Evolutionary conservation across 2,888 invertebrate species (phyloP).

Genomic region (Tetheella fluctuosa): DNA sequence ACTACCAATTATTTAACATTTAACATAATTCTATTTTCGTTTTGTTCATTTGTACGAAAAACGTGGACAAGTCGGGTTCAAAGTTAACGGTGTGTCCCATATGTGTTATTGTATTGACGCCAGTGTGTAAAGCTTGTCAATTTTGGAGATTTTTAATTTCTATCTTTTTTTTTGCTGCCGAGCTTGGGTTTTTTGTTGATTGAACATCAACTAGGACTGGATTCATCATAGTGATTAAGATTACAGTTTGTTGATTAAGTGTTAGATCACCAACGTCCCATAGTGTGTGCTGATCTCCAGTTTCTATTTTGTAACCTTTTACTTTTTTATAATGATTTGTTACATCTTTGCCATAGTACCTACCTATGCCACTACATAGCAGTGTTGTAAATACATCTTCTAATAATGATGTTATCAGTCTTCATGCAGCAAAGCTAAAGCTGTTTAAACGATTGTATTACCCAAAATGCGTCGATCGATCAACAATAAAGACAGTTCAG

Average conservation of each 20-base stretch:
- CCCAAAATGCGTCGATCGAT: constrained; percentile 34
- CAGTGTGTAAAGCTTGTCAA: constrained; percentile 61
- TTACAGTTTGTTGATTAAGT: constrained; percentile 79
- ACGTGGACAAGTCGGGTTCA: constrained; percentile 57
- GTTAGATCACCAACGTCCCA: constrained; percentile 68
- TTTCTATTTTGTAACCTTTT: constrained; percentile 45
- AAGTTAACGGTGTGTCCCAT: constrained; percentile 40
- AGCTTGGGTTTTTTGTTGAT: constrained; percentile 47
- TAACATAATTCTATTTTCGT: constrained; percentile 31
- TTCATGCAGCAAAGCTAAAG: neutral
- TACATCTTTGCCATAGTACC: constrained; percentile 15
- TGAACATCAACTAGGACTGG: constrained; percentile 41
- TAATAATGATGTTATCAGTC: constrained; percentile 31
- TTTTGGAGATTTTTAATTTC: constrained; percentile 58
- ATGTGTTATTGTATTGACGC: constrained; percentile 33
- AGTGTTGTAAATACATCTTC: constrained; percentile 39
- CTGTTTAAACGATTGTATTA: constrained; percentile 15
- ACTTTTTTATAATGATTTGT: constrained; percentile 25
- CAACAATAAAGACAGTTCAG: constrained; percentile 22
- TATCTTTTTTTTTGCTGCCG: constrained; percentile 42
- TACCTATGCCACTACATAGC: constrained; percentile 22
- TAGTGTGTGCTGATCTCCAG: constrained; percentile 44
- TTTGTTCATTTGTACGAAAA: constrained; percentile 38
- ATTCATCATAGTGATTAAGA: constrained; percentile 73
- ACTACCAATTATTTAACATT: constrained; percentile 24